Evolutionary conservation across 2,797 vertebrate genomes (phyloP).

Genomic region (Helarctos malayanus): DNA sequence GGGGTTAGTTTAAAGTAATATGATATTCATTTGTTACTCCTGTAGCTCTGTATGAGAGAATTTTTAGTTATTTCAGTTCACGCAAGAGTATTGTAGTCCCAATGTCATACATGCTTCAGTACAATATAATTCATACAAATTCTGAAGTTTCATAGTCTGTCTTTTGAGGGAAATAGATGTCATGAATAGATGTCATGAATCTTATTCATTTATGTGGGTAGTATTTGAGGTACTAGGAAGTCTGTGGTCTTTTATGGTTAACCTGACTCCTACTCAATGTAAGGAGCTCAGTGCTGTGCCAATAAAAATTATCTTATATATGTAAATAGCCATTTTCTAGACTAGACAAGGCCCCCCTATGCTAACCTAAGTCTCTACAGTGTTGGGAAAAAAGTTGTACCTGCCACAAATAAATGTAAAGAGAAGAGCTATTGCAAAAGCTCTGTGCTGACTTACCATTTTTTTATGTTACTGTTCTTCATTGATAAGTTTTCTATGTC

Average conservation of each 20-base stretch:
- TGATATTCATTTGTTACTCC: not conserved
- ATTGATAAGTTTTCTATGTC: not conserved
- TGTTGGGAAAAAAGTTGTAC: not conserved
- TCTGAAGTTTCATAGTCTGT: not conserved
- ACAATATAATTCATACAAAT: not conserved
- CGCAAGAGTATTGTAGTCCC: not conserved
- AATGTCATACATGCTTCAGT: not conserved
- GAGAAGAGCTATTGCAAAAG: not conserved
- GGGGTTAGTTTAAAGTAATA: not conserved
- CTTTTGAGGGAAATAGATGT: not conserved
- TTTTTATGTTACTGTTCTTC: not conserved
- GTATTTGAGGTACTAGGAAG: not conserved
- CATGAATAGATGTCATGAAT: not conserved
- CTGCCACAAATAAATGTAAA: not conserved
- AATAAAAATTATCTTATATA: not conserved
- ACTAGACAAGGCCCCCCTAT: not conserved
- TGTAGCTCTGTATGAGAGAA: not conserved
- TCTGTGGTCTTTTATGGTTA: constrained; percentile 41
- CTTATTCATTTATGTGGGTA: not conserved
- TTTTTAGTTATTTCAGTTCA: not conserved
- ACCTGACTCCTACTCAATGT: not conserved
- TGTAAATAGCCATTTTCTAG: not conserved
- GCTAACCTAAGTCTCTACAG: not conserved
- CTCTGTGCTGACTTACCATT: not conserved
- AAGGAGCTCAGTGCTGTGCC: not conserved